phyloP scores from a whole-genome alignment of 2,113 vertebrate genomes.

The Patagioenas fasciata region DNA sequence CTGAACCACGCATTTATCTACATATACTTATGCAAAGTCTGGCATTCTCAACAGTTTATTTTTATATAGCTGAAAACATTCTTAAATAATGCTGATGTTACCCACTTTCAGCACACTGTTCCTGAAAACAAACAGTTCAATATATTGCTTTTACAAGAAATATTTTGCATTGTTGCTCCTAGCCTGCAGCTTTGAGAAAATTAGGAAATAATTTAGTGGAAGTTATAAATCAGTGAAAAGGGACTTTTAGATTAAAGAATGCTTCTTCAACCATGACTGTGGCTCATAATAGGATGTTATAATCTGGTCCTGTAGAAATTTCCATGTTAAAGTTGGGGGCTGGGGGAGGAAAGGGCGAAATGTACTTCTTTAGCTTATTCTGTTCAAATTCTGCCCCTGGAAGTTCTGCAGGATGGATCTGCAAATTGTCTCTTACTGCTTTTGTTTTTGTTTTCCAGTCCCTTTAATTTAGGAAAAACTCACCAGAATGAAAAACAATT shows the following conservation, averaged over 20 bases:
- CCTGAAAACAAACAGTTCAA: neutral
- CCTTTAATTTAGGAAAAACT: neutral
- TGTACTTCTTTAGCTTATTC: neutral
- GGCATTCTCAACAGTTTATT: neutral
- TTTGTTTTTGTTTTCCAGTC: too few relatives aligned
- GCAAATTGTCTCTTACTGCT: neutral
- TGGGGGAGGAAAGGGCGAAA: neutral
- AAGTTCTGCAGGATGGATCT: neutral
- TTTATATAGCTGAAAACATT: neutral
- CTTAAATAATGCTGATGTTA: neutral
- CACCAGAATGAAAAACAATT: neutral
- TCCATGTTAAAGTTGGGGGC: neutral
- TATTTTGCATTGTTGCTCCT: neutral
- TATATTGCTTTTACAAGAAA: neutral
- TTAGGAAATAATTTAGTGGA: neutral
- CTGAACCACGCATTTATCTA: neutral
- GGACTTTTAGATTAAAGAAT: neutral
- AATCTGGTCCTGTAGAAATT: neutral
- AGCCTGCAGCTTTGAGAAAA: neutral
- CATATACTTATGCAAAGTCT: neutral
- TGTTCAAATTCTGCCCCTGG: neutral
- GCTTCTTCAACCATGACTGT: neutral
- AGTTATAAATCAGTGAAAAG: neutral
- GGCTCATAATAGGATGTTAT: neutral
- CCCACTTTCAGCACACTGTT: neutral